Base-by-base conservation (phyloP, 2,888 invertebrate genomes). In the Agriopis marginaria region DNA sequence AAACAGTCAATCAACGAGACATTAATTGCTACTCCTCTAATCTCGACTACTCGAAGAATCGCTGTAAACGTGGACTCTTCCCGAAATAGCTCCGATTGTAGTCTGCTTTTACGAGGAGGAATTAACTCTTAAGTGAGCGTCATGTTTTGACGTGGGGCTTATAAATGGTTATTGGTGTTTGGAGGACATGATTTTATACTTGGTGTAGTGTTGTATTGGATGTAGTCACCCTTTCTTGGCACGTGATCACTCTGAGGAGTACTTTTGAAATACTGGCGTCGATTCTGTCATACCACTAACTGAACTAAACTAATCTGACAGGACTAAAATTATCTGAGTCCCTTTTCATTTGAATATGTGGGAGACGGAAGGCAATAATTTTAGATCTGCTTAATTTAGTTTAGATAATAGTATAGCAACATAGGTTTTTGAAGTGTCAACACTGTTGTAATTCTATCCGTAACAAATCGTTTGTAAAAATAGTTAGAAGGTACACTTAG, bases 131-230 rank as follows among this genome's bases (percentile, higher is more conserved):
- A 84, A 83, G 79, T 79, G 81, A 81, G 77, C 74, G 70, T 82
- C 81, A 76, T 91, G 90, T 92, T 92, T 89, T 91, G 92, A 92
- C 92, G 81, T 85, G 82, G 76, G 76, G 77, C 82, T 89, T 90
- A 90, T 89, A 87, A 87, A 92, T 90, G 90, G 85, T 87, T 86
- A 86, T 85, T 85, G 86, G 82, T 86, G 69, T 70, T 70, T 80
- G 74, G 70, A 65, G 76, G 79, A 84, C 83, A 84, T 71, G 82
- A 77, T 83, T 86, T 84, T 82, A 81, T 81, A 86, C 83, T 85
- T 79, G 76, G 75, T 75, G 54, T 72, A 63, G 63, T 68, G 12
- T 32, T 32, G 54, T 49, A 8, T n/a, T 7, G 12, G n/a, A 42
- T n/a, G 7, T 9, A 44, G 45, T 40, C 47, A 60, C 40, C 49